Percentiles rank a stretch among this genome's conserved stretches.
These are phyloP conservation scores for Heliconius eleuchia DNA, from an alignment of 1,140 invertebrate species.

Conservation along the genomic window DNA sequence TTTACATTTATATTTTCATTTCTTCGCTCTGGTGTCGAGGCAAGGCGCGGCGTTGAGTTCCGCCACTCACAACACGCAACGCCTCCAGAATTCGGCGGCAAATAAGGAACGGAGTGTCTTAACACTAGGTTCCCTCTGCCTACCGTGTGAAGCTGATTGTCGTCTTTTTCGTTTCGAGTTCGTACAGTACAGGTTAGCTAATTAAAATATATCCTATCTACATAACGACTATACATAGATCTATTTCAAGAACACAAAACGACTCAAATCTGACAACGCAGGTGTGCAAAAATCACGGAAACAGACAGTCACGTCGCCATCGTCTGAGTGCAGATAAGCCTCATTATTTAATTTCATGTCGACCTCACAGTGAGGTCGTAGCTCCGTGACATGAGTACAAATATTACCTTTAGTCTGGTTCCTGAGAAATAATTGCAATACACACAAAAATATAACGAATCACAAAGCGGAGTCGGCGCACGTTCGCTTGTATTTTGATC, in stretches of 20 bases:
- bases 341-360: constrained; percentile 56
- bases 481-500: constrained; percentile 23
- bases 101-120: too few species aligned
- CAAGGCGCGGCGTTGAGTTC: too few species aligned
- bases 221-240: background rate
- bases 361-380: constrained; percentile 55
- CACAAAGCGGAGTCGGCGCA: background rate
- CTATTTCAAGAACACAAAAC: background rate
- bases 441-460: constrained; percentile 25
- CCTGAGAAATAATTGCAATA: constrained; percentile 44
- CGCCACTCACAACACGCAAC: too few species aligned
- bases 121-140: too few species aligned
- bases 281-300: constrained; percentile 36
- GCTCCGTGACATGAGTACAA: constrained; percentile 52
- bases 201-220: background rate
- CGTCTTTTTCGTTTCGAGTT: too few species aligned
- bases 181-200: too few species aligned
- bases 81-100: too few species aligned
- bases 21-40: too few species aligned
- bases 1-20: too few species aligned
- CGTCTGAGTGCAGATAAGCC: constrained; percentile 39
- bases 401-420: constrained; percentile 41
- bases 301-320: constrained; percentile 33
- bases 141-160: too few species aligned
- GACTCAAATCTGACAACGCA: background rate